Base-by-base conservation (phyloP, 1,140 invertebrate genomes). In the Yoshiicerus persimilis region DNA sequence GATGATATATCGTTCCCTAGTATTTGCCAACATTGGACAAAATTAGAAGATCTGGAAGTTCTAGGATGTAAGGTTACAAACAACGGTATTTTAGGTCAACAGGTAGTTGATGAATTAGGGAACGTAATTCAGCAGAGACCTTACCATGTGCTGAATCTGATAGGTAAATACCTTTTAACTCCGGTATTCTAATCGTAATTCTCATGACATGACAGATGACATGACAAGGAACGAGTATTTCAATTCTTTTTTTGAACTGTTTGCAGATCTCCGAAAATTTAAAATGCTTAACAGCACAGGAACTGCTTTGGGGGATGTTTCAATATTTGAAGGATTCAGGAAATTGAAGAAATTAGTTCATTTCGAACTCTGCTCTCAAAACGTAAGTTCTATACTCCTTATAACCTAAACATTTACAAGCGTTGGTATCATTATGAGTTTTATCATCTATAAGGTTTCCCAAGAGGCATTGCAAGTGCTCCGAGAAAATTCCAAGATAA, bases 241-340 rank as follows among this genome's bases (percentile, higher is more conserved):
- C 13, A 39, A 39, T 39, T 39, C 38, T 39, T 39, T 39, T 56
- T n/a, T n/a, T n/a, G n/a, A 4, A n/a, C 6, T 56, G 1, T n/a
- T n/a, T 56, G 16, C 47, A 88, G 87, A 56, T 20, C 39, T 88
- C 23, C 16, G 80, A 38, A 34, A 25, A 36, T 88, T 88, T 25
- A 88, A 84, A 32, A 88, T 88, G 87, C n/a, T n/a, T n/a, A 85
- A 84, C 20, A 88, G 85, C 38, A 66, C 47, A 34, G 83, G 83
- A 66, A 88, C 87, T 0, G 0, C 56, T 20, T 85, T 88, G 4
- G 41, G 47, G 6, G 87, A 88, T 38, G 4, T 88, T 20, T 88
- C 80, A 1, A 83, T 88, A 10, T 30, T 84, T 34, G 56, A 88
- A 6, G 87, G 87, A 30, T 88, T 88, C 25, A 25, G 66, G 30